Evolutionary conservation across 2,888 invertebrate species (phyloP).

Genomic region (Myopa testacea): DNA sequence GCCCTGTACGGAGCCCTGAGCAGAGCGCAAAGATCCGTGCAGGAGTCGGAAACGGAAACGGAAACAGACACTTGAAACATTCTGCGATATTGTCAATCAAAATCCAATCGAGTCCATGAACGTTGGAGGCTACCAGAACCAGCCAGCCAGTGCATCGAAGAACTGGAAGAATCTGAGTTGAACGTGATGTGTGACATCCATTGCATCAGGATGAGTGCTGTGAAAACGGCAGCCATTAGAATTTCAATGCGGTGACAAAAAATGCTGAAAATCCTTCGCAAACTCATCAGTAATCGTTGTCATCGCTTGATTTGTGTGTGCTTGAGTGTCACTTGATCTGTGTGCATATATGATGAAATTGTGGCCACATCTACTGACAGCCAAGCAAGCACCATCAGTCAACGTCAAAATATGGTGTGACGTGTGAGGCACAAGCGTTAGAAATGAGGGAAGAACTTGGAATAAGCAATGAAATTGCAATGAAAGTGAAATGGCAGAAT

Average conservation of each 20-base stretch:
- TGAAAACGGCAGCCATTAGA: conserved; percentile 19
- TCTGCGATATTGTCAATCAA: conserved; percentile 66
- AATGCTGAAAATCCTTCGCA: conserved; percentile 27
- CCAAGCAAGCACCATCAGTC: conserved; percentile 55
- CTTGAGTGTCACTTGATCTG: conserved; percentile 33
- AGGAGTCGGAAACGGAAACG: conserved; percentile 46
- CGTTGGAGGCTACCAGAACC: conserved; percentile 47
- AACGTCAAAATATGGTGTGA: conserved; percentile 51
- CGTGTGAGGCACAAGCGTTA: background rate
- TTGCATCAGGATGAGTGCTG: conserved; percentile 32
- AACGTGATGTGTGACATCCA: conserved; percentile 43
- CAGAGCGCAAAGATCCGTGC: conserved; percentile 26
- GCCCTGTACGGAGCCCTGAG: background rate
- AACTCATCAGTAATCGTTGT: conserved; percentile 36
- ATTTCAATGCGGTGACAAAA: conserved; percentile 15
- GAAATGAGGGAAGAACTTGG: background rate
- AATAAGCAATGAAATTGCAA: conserved; percentile 25
- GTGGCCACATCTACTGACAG: conserved; percentile 39
- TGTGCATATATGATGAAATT: conserved; percentile 37
- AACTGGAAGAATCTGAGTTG: conserved; percentile 19
- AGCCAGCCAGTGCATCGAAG: conserved; percentile 3
- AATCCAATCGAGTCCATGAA: conserved; percentile 64
- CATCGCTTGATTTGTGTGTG: conserved; percentile 45
- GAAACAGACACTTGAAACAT: conserved; percentile 65
- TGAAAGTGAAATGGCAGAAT: background rate